Conservation (phyloP, 2,113 vertebrate genomes). For the Esox niger region DNA sequence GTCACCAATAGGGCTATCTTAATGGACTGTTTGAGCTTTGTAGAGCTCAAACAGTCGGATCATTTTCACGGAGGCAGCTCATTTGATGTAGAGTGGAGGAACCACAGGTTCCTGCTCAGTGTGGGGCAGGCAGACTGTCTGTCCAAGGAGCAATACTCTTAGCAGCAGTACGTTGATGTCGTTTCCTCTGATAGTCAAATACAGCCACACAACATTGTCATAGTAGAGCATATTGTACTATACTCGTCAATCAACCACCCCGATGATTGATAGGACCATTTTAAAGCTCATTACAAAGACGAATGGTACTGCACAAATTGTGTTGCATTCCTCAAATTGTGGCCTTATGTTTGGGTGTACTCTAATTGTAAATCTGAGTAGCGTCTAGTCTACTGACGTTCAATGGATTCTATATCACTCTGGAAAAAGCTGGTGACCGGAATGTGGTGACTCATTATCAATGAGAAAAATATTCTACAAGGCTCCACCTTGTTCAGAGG, state of each 20-base stretch:
- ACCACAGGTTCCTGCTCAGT: too few species aligned
- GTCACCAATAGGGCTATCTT: too few species aligned
- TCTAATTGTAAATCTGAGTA: not conserved
- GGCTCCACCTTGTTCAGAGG: not conserved
- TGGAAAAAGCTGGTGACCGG: conserved; percentile 9
- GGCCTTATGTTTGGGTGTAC: not conserved
- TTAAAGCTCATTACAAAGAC: not conserved
- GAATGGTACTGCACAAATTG: not conserved
- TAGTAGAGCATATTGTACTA: not conserved
- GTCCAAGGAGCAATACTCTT: too few species aligned
- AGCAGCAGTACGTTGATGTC: too few species aligned
- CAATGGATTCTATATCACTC: not conserved
- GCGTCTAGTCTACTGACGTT: not conserved
- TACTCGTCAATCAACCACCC: not conserved
- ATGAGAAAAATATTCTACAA: not conserved
- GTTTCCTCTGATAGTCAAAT: conserved; percentile 30
- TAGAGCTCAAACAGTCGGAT: too few species aligned
- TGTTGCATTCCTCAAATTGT: not conserved
- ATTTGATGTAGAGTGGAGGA: too few species aligned
- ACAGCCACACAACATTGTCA: conserved; percentile 23
- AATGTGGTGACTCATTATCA: conserved; percentile 3
- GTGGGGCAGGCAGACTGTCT: too few species aligned
- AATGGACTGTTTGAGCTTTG: too few species aligned
- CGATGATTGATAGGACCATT: not conserved
- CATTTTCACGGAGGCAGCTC: too few species aligned